Base-by-base conservation (phyloP, 1,140 invertebrate species). In the Heterodera schachtii region DNA sequence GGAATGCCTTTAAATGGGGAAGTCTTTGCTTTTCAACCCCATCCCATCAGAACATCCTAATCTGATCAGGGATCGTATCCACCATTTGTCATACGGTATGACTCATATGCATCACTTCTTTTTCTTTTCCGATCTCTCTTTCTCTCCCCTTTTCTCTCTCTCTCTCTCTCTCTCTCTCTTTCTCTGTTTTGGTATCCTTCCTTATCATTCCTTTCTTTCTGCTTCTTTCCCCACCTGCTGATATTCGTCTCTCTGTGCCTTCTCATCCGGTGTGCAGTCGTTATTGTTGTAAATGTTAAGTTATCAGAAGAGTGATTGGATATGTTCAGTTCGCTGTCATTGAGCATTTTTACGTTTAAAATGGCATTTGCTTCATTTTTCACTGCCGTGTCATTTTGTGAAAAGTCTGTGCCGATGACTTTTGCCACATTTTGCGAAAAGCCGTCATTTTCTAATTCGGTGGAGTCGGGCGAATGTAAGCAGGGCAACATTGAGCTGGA, bases 401-500 rank as follows among this genome's bases (percentile, higher is more conserved):
- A 75, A 75, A 75, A 75, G 69, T 8, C n/a, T 46, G 64, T 60
- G 76, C n/a, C 31, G 46, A 49, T 46, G 64, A 41, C 46, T 31
- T 78, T 60, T 77, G 49, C 66, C 13, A 52, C 5, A 3, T 19
- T 52, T n/a, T n/a, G 31, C 16, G 44, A 67, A 31, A 2, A 3
- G 47, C 19, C 69, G 69, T 8, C 3, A 9, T 49, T 47, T 46
- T 70, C 76, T 19, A 3, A 47, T 7, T 44, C 52, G 19, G 4
- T 16, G 44, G 31, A 7, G 16, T 60, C 46, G 21, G n/a, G 7
- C 57, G 21, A 64, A 19, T 78, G 76, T 46, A 66, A 67, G 64
- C 76, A 78, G 21, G 76, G 76, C 64, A 78, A 43, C n/a, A 78
- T 78, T 21, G 69, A 49, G 43, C 57, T 78, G n/a, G 60, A 66